Conservation (phyloP, 2,797 vertebrate species). For the Semotilus atromaculatus region DNA sequence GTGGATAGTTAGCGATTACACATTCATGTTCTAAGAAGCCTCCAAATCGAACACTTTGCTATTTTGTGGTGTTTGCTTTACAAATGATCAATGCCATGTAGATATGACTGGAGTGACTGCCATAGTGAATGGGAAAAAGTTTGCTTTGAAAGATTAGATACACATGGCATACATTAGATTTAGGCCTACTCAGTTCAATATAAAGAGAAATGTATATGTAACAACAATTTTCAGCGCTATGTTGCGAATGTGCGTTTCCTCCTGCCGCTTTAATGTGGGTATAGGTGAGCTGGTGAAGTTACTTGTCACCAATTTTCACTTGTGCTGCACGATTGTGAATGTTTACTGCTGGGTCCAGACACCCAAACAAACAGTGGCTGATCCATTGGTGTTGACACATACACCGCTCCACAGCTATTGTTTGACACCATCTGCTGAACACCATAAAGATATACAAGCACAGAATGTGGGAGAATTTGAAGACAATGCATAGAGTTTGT, state of each 20-base stretch:
- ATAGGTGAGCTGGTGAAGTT: constrained; percentile 4
- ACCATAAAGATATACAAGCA: constrained; percentile 20
- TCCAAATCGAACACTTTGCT: background rate
- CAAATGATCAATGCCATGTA: background rate
- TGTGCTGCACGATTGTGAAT: constrained; percentile 7
- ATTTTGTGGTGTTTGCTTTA: background rate
- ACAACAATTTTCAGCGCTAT: background rate
- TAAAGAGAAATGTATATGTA: background rate
- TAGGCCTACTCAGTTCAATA: background rate
- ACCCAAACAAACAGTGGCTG: constrained; percentile 18
- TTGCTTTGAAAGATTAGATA: background rate
- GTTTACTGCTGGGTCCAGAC: constrained; percentile 28
- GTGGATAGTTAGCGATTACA: background rate
- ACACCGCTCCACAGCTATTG: background rate
- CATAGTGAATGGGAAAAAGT: background rate
- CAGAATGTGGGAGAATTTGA: constrained; percentile 6
- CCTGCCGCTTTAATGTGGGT: background rate
- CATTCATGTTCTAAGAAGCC: background rate
- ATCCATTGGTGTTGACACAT: constrained; percentile 4
- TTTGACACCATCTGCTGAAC: constrained; percentile 29
- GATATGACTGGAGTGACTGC: background rate
- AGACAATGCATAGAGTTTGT: constrained; percentile 9
- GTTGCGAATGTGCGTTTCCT: constrained; percentile 28
- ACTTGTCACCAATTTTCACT: constrained; percentile 29
- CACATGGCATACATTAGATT: background rate